Percentiles rank a stretch among this genome's conserved stretches.
These are phyloP conservation scores for Ichneumoninae sp. DNA, from an alignment of 2,888 invertebrate genomes.

Conservation along the genomic window DNA sequence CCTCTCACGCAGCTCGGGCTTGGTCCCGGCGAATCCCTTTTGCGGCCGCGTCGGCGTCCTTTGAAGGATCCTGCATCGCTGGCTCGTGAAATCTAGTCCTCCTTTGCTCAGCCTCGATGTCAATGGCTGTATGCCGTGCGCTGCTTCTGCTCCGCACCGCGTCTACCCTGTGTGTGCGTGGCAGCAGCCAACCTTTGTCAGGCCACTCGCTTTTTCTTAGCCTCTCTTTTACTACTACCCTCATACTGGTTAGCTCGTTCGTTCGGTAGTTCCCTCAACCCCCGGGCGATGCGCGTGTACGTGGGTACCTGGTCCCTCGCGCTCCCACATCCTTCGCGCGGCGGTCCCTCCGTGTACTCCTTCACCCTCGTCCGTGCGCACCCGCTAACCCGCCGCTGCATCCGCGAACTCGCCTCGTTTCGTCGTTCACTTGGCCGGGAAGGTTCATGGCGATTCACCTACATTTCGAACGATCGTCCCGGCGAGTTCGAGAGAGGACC, in stretches of 20 bases:
- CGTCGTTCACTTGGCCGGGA: conserved; percentile 13
- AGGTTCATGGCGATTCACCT: neutral
- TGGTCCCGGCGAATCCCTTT: conserved; percentile 76
- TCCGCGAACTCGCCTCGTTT: neutral
- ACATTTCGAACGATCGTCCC: neutral
- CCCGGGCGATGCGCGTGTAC: conserved; percentile 46
- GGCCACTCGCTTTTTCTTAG: conserved; percentile 71
- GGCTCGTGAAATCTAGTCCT: conserved; percentile 84
- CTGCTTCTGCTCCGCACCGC: conserved; percentile 68
- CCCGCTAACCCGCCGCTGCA: neutral
- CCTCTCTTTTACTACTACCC: conserved; percentile 53
- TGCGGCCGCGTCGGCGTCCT: conserved; percentile 80
- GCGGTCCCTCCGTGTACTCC: conserved; percentile 71
- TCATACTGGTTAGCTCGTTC: conserved; percentile 10
- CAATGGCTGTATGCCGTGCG: conserved; percentile 78
- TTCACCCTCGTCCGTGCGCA: conserved; percentile 18
- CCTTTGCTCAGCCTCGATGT: conserved; percentile 80
- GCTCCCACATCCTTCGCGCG: conserved; percentile 67
- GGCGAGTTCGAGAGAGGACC: neutral
- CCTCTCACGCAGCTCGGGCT: conserved; percentile 63
- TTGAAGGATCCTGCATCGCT: conserved; percentile 83
- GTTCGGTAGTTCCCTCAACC: conserved; percentile 52
- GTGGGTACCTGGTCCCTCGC: conserved; percentile 48
- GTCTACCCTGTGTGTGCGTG: conserved; percentile 69
- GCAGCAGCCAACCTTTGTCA: conserved; percentile 73